Percentiles rank a stretch among this genome's conserved stretches.
phyloP scores from a whole-genome alignment of 1,140 invertebrate genomes.

The Listronotus oregonensis region DNA sequence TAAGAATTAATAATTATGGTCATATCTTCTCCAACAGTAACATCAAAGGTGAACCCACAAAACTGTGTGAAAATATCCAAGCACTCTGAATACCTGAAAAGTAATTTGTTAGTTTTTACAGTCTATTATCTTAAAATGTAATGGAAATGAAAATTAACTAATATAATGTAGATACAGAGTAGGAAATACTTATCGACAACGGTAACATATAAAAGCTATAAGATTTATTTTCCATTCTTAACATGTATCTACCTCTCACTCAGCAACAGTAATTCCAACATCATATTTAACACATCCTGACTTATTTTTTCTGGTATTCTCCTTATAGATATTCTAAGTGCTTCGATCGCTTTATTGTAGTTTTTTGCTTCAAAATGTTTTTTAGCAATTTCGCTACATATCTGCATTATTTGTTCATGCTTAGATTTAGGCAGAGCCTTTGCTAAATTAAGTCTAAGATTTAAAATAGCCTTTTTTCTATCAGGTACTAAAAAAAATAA shows the following conservation, averaged over 20 bases:
- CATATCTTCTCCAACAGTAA: slow-evolving; percentile 49
- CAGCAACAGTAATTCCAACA: slow-evolving; percentile 79
- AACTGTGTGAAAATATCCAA: slow-evolving; percentile 70
- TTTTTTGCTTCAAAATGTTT: slow-evolving; percentile 77
- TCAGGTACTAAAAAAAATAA: slow-evolving; percentile 19
- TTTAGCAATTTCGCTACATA: slow-evolving; percentile 77
- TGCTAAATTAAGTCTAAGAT: slow-evolving; percentile 76
- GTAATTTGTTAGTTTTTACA: too few species aligned
- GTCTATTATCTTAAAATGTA: too few species aligned
- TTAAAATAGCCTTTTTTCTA: slow-evolving; percentile 57
- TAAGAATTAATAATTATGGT: slow-evolving; percentile 60
- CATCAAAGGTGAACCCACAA: slow-evolving; percentile 67
- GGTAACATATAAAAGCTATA: too few species aligned
- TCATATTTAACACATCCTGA: slow-evolving; percentile 80
- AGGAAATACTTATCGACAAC: too few species aligned
- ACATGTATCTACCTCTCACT: slow-evolving; percentile 62
- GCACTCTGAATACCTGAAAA: slow-evolving; percentile 64
- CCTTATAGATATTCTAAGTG: slow-evolving; percentile 76
- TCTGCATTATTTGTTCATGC: slow-evolving; percentile 70
- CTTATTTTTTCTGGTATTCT: slow-evolving; percentile 70
- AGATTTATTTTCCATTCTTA: too few species aligned
- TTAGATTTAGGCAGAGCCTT: slow-evolving; percentile 64
- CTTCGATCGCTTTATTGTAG: slow-evolving; percentile 72
- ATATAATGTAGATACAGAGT: too few species aligned
- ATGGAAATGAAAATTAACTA: too few species aligned